Percentiles rank a stretch among this genome's conserved stretches.
Conservation (phyloP, 2,113 vertebrate species). For the Fregetta grallaria region DNA sequence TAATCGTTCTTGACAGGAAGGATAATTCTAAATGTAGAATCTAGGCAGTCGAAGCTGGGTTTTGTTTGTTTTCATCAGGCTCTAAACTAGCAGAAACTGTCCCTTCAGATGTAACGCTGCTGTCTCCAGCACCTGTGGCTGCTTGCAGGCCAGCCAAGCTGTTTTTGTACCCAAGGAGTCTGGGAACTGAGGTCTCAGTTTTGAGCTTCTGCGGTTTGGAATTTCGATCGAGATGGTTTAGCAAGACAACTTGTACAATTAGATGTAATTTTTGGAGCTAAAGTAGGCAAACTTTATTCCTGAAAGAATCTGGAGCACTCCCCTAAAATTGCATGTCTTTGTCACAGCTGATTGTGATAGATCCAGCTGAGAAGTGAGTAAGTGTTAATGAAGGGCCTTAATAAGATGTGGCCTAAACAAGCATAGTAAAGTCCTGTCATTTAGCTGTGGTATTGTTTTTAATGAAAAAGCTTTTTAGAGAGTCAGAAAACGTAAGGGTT, state of each 20-base stretch:
- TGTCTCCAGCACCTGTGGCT: background rate
- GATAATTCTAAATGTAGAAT: background rate
- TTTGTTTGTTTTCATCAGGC: constrained; percentile 10
- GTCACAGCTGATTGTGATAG: background rate
- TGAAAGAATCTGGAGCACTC: background rate
- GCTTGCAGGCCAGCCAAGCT: constrained; percentile 16
- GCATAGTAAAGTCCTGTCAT: background rate
- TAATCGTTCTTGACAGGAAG: background rate
- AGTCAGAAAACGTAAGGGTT: background rate
- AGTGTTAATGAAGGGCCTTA: background rate
- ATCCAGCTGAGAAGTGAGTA: background rate
- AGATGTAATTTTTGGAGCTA: background rate
- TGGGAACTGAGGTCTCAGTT: background rate
- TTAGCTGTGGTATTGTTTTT: background rate
- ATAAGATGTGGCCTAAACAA: background rate
- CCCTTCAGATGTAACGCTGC: background rate
- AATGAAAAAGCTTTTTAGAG: background rate
- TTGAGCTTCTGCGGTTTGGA: background rate
- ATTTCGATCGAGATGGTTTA: background rate
- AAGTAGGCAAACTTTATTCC: background rate
- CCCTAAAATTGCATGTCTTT: background rate
- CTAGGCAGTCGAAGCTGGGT: background rate
- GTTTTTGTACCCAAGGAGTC: background rate
- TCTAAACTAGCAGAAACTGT: background rate
- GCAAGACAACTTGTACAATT: background rate